Percentiles rank a stretch among this genome's conserved stretches.
Conservation (phyloP, 2,113 vertebrate species). For the Cynocephalus volans region DNA sequence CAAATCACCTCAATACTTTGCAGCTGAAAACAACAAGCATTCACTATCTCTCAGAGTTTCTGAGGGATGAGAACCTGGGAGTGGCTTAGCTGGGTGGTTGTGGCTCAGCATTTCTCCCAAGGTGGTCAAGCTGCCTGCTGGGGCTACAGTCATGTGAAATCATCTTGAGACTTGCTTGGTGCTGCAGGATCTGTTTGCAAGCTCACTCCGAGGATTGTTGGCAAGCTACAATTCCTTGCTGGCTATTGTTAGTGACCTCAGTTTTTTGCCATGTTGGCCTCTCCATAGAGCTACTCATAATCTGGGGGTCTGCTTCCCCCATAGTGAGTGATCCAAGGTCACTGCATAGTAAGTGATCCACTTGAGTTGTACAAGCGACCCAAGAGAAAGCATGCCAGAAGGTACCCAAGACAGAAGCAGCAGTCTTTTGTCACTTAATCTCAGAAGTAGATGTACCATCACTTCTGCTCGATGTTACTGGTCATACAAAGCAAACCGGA, state of each 20-base stretch:
- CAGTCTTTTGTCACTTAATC: not conserved
- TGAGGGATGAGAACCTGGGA: not conserved
- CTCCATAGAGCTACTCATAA: not conserved
- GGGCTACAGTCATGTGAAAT: too few relatives aligned
- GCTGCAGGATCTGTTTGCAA: not conserved
- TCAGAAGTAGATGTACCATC: not conserved
- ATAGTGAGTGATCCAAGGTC: not conserved
- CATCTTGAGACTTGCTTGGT: not conserved
- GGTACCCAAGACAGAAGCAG: not conserved
- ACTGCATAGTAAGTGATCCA: not conserved
- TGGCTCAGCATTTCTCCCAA: not conserved
- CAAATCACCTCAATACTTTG: not conserved
- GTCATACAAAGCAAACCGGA: not conserved
- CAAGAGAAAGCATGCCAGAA: not conserved
- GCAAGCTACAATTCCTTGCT: not conserved
- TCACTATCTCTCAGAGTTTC: not conserved
- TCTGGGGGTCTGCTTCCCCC: not conserved
- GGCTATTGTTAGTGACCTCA: not conserved
- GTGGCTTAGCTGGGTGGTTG: not conserved
- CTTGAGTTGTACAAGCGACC: too few relatives aligned
- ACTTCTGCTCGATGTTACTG: not conserved
- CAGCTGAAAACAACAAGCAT: not conserved
- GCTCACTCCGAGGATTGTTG: not conserved
- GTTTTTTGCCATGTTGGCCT: not conserved
- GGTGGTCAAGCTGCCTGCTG: not conserved